phyloP scores from a whole-genome alignment of 37 sponge, comb jelly and placozoan species.

The Corticium candelabrum region DNA sequence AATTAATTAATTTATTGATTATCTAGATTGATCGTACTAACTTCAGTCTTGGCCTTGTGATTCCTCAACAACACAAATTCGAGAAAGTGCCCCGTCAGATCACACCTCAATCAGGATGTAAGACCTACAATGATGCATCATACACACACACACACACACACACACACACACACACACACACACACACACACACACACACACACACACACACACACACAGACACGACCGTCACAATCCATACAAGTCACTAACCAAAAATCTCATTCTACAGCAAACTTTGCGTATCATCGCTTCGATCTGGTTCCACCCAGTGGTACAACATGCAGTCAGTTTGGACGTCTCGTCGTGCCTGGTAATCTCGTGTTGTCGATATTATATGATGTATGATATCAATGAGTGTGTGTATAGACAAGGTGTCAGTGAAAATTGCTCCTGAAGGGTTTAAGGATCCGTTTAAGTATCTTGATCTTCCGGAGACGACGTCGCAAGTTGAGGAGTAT shows the following conservation, averaged over 20 bases:
- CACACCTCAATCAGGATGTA: too few relatives aligned
- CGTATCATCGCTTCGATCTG: constrained; percentile 9
- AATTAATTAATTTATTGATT: not conserved
- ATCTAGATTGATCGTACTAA: too few relatives aligned
- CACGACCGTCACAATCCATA: too few relatives aligned
- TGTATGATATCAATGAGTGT: not conserved
- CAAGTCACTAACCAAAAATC: too few relatives aligned
- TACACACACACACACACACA: not conserved
- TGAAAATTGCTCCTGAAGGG: not conserved
- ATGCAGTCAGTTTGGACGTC: constrained; percentile 1
- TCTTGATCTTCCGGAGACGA: not conserved
- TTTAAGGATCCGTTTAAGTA: not conserved
- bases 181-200: constrained; percentile 5
- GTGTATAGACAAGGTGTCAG: not conserved
- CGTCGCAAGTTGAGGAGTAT: not conserved
- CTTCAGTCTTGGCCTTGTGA: too few relatives aligned
- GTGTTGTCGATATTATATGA: not conserved
- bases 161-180: constrained; percentile 5
- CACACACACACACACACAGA: constrained; percentile 1
- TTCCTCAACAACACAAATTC: too few relatives aligned
- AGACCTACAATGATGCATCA: too few relatives aligned
- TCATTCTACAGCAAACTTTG: too few relatives aligned
- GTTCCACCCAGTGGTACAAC: not conserved
- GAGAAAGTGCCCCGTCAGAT: too few relatives aligned
- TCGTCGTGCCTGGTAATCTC: not conserved